Base-by-base conservation (phyloP, 2,797 vertebrate species). In the Smutsia gigantea region DNA sequence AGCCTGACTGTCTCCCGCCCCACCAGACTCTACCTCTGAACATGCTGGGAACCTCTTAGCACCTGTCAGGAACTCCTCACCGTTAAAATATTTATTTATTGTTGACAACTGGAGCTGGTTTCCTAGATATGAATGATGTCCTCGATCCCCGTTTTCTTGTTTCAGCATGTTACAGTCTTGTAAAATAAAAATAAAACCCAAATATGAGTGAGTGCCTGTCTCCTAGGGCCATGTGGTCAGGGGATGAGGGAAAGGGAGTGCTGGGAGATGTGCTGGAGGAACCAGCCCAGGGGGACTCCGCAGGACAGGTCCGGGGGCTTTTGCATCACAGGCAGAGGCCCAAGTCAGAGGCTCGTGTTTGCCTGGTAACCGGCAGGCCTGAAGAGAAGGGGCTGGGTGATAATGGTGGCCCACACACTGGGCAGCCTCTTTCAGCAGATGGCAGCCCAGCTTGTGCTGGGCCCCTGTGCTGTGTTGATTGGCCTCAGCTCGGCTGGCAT, bases 71-170 rank as follows among this genome's bases (percentile, higher is more conserved):
- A 71, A 81, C 49, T 88, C 93, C 87, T 95, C 95, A 42, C 87
- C 93, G 66, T 92, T 98, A 97, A 89, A 83, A 95, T 98, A 98
- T 98, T 98, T 98, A 96, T 98, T 98, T 98, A 97, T 98, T 98
- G 96, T 97, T 97, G 83, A 98, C 94, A 97, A 97, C 97, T 97
- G 98, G 98, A 98, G 96, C 95, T 96, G 96, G 75, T 96, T 98
- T 97, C 0, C 19, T 94, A 93, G 90, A 91, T 66, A 92, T 8
- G 68, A 96, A 97, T 0, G 7, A 95, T 11, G 61, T 96, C 89
- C 92, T 85, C 69, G 1, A 90, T 61, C 69, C 97, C 25, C 0
- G 0, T 97, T 97, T 96, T 96, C 91, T 51, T 91, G 86, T 34
- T 29, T 89, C 1, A 5, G 49, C 88, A 95, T 53, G 53, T 95